phyloP scores from a whole-genome alignment of 2,113 vertebrate genomes.

The Lophotis ruficrista region DNA sequence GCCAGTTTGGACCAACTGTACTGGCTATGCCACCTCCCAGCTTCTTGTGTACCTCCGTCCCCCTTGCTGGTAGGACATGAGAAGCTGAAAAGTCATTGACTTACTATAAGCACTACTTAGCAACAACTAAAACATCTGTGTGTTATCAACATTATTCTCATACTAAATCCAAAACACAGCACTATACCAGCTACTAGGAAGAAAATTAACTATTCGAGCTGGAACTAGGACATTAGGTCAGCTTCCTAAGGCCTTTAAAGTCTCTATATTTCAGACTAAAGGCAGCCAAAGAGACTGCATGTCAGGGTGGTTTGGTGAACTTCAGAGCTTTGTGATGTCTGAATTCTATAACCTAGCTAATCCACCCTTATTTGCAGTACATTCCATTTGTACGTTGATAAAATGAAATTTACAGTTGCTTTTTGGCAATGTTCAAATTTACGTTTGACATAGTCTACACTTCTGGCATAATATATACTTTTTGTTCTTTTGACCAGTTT shows the following conservation, averaged over 20 bases:
- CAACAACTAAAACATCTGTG: too few species aligned
- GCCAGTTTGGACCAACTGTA: too few species aligned
- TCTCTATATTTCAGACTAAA: not conserved
- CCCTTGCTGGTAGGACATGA: too few species aligned
- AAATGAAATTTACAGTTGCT: constrained; percentile 68
- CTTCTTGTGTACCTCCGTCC: too few species aligned
- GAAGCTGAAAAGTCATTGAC: too few species aligned
- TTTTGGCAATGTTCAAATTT: constrained; percentile 73
- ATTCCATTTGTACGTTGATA: constrained; percentile 63
- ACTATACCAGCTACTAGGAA: too few species aligned
- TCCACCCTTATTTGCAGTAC: constrained; percentile 60
- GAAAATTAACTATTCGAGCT: too few species aligned
- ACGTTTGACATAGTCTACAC: constrained; percentile 56
- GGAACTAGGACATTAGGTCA: not conserved
- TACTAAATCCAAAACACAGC: too few species aligned
- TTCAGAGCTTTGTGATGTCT: not conserved
- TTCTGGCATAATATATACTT: not conserved
- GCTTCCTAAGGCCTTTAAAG: not conserved
- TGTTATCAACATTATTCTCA: too few species aligned
- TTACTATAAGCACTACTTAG: too few species aligned
- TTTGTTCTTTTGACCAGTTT: constrained; percentile 61
- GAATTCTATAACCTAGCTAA: constrained; percentile 49
- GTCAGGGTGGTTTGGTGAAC: not conserved
- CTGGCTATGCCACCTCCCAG: too few species aligned
- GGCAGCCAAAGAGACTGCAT: not conserved